phyloP scores from a whole-genome alignment of 2,113 vertebrate genomes.

The Ornithorhynchus anatinus region DNA sequence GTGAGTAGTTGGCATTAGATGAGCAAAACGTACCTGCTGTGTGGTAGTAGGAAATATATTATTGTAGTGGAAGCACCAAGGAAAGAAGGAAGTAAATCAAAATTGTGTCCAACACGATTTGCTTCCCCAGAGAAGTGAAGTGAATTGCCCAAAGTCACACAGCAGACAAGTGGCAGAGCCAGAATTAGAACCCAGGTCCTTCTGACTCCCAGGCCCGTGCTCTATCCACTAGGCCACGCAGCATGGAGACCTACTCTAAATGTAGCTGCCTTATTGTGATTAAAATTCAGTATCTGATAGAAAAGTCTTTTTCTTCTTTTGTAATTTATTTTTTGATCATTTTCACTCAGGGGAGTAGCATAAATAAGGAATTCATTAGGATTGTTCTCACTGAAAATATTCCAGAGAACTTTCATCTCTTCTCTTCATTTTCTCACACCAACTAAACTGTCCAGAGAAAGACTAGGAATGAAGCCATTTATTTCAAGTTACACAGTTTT shows the following conservation, averaged over 20 bases:
- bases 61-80: no score
- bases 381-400: slow-evolving; percentile 4
- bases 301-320: slow-evolving; percentile 22
- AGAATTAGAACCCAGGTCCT: no score
- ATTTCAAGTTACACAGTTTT: background rate
- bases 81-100: no score
- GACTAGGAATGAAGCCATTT: background rate
- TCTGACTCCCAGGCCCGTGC: no score
- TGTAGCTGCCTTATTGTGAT: background rate
- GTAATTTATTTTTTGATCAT: slow-evolving; percentile 17
- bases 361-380: background rate
- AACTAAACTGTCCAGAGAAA: background rate
- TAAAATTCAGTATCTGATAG: slow-evolving; percentile 26
- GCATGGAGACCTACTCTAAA: slow-evolving; percentile 6
- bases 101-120: no score
- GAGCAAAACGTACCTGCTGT: no score
- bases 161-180: no score
- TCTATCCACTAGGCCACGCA: no score
- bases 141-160: no score
- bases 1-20: no score
- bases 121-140: no score
- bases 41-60: no score
- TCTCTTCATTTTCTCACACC: background rate
- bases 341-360: background rate
- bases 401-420: background rate